phyloP scores from a whole-genome alignment of 2,888 invertebrate species.

The Orthonevra nobilis region DNA sequence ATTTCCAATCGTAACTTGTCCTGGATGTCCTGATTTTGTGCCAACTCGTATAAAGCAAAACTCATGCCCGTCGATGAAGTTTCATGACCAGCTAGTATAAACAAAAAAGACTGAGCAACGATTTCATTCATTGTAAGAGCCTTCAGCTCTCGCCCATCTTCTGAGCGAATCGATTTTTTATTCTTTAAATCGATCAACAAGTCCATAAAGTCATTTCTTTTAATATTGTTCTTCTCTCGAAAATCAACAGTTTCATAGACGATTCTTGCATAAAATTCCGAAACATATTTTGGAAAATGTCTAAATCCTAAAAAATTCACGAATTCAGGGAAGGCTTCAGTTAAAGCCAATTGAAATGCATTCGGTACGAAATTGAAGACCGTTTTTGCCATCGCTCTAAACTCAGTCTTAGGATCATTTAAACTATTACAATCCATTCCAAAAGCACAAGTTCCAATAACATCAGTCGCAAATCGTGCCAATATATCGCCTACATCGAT shows the following conservation, averaged over 20 bases:
- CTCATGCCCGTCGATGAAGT: constrained; percentile 83
- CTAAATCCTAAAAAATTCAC: too few species aligned
- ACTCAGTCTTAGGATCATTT: constrained; percentile 78
- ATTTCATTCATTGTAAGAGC: constrained; percentile 73
- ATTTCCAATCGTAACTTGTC: constrained; percentile 73
- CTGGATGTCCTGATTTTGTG: constrained; percentile 74
- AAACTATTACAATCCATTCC: constrained; percentile 81
- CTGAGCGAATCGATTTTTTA: constrained; percentile 75
- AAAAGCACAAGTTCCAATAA: constrained; percentile 81
- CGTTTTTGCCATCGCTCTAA: constrained; percentile 74
- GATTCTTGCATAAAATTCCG: constrained; percentile 12
- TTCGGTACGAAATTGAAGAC: too few species aligned
- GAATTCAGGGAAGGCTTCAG: too few species aligned
- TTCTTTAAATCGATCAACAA: constrained; percentile 81
- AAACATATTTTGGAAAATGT: too few species aligned
- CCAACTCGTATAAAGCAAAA: constrained; percentile 79
- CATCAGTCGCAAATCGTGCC: constrained; percentile 81
- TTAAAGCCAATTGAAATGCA: too few species aligned
- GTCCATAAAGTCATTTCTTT: constrained; percentile 82
- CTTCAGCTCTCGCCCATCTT: constrained; percentile 40
- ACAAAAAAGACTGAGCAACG: constrained; percentile 76
- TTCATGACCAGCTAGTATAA: constrained; percentile 82
- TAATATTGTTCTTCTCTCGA: constrained; percentile 78
- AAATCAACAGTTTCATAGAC: constrained; percentile 69
- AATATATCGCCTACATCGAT: constrained; percentile 74